phyloP scores from a whole-genome alignment of 2,888 invertebrate species.

The Lasioglossum lativentre region DNA sequence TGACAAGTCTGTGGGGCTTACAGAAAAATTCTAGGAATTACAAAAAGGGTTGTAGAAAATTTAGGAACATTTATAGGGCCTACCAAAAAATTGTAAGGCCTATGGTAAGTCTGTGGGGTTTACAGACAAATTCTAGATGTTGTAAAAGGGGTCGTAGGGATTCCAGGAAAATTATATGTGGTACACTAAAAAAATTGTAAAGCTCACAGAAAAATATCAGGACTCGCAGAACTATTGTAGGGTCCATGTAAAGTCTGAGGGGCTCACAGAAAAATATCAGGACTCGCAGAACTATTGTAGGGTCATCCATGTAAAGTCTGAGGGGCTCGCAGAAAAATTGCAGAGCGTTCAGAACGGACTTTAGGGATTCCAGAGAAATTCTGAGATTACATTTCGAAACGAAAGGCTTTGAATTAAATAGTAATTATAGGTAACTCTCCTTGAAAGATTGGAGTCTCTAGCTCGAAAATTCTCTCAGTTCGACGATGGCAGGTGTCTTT shows the following conservation, averaged over 20 bases:
- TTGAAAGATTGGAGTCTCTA: slow-evolving; percentile 13
- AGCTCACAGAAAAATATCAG: not conserved
- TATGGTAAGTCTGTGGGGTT: too few relatives aligned
- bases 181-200: too few relatives aligned
- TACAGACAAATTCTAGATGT: not conserved
- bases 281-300: not conserved
- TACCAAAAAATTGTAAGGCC: too few relatives aligned
- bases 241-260: too few relatives aligned
- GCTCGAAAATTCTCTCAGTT: not conserved
- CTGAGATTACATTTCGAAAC: not conserved
- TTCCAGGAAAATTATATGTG: too few relatives aligned
- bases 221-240: not conserved
- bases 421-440: slow-evolving; percentile 25
- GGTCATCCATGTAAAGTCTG: too few relatives aligned
- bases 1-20: too few relatives aligned
- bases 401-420: not conserved
- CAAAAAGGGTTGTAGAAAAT: too few relatives aligned
- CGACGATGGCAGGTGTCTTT: not conserved
- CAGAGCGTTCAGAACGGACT: not conserved
- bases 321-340: too few relatives aligned
- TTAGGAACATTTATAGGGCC: too few relatives aligned
- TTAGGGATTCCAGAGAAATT: not conserved
- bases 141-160: not conserved
- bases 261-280: not conserved
- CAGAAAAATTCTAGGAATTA: too few relatives aligned